Base-by-base conservation (phyloP, 92 coral and sea anemone species). In the Siderastrea siderea region DNA sequence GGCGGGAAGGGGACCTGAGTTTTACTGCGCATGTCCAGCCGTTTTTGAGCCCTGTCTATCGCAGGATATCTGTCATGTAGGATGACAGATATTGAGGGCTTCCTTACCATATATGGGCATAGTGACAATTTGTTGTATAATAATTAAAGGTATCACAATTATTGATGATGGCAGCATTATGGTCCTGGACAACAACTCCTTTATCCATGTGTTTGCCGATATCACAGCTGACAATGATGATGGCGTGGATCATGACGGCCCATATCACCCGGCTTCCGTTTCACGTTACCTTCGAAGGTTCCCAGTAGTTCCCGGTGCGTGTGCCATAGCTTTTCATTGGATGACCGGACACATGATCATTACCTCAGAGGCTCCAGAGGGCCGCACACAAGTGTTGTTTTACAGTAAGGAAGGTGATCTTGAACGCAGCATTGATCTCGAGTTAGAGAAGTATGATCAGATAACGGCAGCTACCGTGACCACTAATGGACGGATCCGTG, bases 381-480 rank as follows among this genome's bases (percentile, higher is more conserved):
- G 19, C 0, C 78, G 61, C n/a, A n/a, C 46, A 6, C 78, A 51
- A 26, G 47, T 51, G 78, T 10, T 1, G 47, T 11, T 74, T 6
- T 74, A 74, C 78, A 51, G 78, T n/a, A 74, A 51, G 5, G 78
- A 74, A 50, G 47, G 16, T 62, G 11, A 15, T 2, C 38, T 74
- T 74, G 78, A 51, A 74, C 78, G 62, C 62, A 74, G 59, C 78
- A 74, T 68, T 68, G 73, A 68, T 1, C 8, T 68, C 9, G 73
- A 68, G 16, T 11, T 68, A n/a, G 52, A 68, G 61, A 50, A 52
- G 4, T 1, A 6, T 6, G 47, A 53, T n/a, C 0, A 0, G 16
- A 53, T 74, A 13, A 0, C 0, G 43, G 78, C 61, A 16, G 47
- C 62, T 15, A 5, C 78, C n/a, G 78, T 74, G 61, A 43, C 73